Percentiles rank a stretch among this genome's conserved stretches.
Evolutionary conservation across 2,113 vertebrate species (phyloP).

Genomic region (Lonchura striata): DNA sequence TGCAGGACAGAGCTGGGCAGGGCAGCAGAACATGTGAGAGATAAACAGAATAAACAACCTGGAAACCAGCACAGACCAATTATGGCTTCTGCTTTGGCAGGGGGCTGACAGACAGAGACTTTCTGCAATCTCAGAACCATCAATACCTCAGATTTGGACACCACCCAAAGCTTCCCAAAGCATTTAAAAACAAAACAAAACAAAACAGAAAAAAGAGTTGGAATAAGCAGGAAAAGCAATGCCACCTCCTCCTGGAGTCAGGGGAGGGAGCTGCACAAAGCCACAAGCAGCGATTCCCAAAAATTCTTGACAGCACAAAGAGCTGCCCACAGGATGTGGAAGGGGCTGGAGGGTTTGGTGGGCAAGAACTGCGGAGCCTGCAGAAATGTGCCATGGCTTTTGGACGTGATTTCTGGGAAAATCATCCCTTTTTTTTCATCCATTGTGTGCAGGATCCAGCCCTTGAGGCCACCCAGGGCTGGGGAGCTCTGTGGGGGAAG

Average conservation of each 20-base stretch:
- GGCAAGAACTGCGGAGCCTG: background rate
- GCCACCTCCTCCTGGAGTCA: background rate
- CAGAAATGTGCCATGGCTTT: background rate
- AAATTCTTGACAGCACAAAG: rapidly evolving
- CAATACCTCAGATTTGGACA: no score
- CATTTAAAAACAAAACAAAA: background rate
- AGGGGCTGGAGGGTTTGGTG: background rate
- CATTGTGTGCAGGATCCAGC: background rate
- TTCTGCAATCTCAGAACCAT: no score
- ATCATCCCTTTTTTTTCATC: background rate
- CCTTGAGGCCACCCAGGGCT: background rate
- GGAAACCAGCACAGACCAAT: no score
- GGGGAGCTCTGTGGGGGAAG: background rate
- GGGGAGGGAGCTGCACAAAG: background rate
- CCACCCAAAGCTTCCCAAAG: background rate
- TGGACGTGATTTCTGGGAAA: background rate
- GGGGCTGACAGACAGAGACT: no score
- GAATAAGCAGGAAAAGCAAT: background rate
- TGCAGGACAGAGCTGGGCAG: no score
- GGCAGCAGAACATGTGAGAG: no score
- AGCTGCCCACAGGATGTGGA: background rate
- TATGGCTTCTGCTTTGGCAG: no score
- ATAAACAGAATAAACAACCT: no score
- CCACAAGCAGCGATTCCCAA: background rate
- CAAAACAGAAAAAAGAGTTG: background rate